These are phyloP conservation scores for Drosophila macrothrix DNA, from an alignment of 2,888 invertebrate species.

Conservation along the genomic window DNA sequence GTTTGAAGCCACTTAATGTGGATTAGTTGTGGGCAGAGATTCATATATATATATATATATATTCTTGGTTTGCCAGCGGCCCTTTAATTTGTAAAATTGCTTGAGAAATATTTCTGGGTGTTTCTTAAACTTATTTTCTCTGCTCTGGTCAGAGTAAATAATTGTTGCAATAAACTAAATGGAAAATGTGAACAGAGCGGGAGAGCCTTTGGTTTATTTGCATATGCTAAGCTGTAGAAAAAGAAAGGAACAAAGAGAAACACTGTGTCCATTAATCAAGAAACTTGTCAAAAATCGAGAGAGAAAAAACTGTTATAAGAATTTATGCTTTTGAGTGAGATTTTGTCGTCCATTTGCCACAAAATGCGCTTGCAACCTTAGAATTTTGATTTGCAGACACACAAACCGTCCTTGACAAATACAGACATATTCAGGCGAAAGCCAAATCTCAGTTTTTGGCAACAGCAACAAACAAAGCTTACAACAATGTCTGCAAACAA, in stretches of 20 bases:
- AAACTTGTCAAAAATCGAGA: conserved; percentile 28
- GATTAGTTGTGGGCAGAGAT: conserved; percentile 37
- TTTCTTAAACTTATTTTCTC: conserved; percentile 11
- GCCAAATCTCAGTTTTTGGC: conserved; percentile 34
- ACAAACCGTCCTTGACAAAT: conserved; percentile 27
- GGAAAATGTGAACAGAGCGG: conserved; percentile 27
- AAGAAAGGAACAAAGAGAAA: neutral
- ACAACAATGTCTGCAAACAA: conserved; percentile 60
- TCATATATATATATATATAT: neutral
- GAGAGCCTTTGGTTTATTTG: conserved; percentile 17
- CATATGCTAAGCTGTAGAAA: neutral
- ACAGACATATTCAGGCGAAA: conserved; percentile 18
- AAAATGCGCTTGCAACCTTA: conserved; percentile 77
- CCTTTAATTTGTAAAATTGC: conserved; percentile 49
- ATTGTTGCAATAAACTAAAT: conserved; percentile 50
- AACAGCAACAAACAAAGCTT: conserved; percentile 36
- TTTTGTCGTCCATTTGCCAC: conserved; percentile 39
- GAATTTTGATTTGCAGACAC: conserved; percentile 69
- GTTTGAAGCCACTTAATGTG: conserved; percentile 30
- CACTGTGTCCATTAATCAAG: conserved; percentile 24
- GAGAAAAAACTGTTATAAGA: conserved; percentile 12
- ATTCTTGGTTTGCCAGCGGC: conserved; percentile 8
- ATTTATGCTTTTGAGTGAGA: conserved; percentile 32
- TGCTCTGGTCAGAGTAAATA: conserved; percentile 48
- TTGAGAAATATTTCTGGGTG: conserved; percentile 9